Evolutionary conservation across 1,140 invertebrate genomes (phyloP).

Genomic region (Lamellibrachia luymesi): DNA sequence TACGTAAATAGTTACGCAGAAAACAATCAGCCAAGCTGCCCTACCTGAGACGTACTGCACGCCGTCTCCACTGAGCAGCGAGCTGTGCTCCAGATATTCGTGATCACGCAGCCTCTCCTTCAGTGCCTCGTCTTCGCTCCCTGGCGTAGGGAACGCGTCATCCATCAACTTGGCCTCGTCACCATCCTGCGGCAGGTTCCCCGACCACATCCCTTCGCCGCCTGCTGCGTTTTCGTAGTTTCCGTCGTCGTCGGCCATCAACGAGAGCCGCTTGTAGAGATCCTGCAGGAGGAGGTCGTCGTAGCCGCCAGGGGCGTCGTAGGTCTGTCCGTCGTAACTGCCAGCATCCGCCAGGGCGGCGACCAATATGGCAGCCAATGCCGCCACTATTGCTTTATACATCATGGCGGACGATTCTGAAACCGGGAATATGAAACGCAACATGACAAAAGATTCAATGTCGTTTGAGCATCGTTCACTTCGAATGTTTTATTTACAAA

Average conservation of each 20-base stretch:
- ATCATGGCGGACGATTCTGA: neutral
- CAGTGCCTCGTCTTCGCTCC: neutral
- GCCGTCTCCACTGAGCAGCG: neutral
- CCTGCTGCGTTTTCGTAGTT: neutral
- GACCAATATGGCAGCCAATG: neutral
- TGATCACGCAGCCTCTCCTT: slow-evolving; percentile 8
- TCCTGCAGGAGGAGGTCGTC: slow-evolving; percentile 19
- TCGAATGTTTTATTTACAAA: neutral
- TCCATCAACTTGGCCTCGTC: neutral
- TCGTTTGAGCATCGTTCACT: neutral
- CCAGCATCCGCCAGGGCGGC: neutral
- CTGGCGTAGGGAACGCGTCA: neutral
- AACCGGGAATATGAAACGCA: neutral
- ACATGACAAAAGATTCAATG: neutral
- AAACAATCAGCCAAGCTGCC: neutral
- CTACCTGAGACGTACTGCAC: slow-evolving; percentile 21
- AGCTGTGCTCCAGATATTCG: slow-evolving; percentile 15
- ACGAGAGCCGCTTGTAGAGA: slow-evolving; percentile 18
- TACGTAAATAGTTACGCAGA: neutral
- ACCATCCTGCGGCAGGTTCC: neutral
- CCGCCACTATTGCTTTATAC: neutral
- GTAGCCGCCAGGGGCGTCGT: neutral
- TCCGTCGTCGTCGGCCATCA: neutral
- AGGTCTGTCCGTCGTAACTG: neutral
- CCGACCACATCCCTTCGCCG: neutral